Evolutionary conservation across 2,113 vertebrate species (phyloP).

Genomic region (Corythaixoides concolor): DNA sequence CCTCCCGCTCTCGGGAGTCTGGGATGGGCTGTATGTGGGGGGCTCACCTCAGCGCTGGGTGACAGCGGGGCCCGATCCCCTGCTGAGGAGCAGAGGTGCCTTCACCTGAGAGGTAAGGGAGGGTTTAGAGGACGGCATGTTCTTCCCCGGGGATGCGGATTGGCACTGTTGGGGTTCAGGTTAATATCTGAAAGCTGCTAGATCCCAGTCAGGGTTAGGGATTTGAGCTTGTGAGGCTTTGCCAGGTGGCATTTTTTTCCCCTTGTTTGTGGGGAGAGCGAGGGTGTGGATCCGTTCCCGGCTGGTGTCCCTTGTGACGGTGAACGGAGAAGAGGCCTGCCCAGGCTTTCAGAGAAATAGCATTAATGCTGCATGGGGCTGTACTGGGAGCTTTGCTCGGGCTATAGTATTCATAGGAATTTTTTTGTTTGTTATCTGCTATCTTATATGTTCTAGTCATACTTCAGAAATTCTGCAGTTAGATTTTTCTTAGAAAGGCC

Average conservation of each 20-base stretch:
- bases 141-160: accelerated
- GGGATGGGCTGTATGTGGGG: accelerated
- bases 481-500: not conserved
- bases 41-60: accelerated
- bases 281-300: accelerated
- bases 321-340: not conserved
- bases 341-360: not conserved
- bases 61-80: accelerated
- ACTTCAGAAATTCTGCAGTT: accelerated
- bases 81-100: not conserved
- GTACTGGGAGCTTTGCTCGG: accelerated
- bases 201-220: too few species aligned
- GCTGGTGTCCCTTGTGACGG: not conserved
- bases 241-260: accelerated
- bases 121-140: not conserved
- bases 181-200: not conserved
- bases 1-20: accelerated
- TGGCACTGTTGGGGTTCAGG: too few species aligned
- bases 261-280: accelerated
- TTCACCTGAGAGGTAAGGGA: accelerated
- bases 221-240: not conserved
- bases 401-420: too few species aligned
- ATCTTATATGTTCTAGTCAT: accelerated
- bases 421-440: not conserved
- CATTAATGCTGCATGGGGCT: accelerated